Conservation (phyloP, 2,888 invertebrate genomes). For the Himalopsyche anomala region DNA sequence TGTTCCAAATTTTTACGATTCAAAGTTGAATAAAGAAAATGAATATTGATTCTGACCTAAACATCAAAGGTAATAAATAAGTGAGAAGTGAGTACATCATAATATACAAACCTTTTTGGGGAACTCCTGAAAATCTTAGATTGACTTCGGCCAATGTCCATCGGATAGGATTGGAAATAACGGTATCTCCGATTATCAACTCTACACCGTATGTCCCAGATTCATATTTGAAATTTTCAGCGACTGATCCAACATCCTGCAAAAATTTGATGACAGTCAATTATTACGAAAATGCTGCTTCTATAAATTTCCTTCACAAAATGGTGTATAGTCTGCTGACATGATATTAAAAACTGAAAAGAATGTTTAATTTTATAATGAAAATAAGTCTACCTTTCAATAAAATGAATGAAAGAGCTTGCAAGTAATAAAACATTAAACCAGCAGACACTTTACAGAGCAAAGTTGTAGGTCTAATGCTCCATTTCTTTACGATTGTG, state of each 20-base stretch:
- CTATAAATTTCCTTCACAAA: no score
- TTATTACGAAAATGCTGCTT: no score
- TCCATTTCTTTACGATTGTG: no score
- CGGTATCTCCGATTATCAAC: slow-evolving; percentile 93
- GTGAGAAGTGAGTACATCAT: not conserved
- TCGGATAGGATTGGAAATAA: slow-evolving; percentile 91
- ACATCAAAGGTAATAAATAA: not conserved
- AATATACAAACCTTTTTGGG: slow-evolving; percentile 51
- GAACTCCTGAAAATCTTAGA: slow-evolving; percentile 80
- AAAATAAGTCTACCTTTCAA: no score
- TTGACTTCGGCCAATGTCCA: slow-evolving; percentile 90
- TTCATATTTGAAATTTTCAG: slow-evolving; percentile 85
- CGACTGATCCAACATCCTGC: slow-evolving; percentile 87
- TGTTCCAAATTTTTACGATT: no score
- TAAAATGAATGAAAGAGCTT: no score
- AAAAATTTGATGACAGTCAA: slow-evolving; percentile 59
- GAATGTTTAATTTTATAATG: no score
- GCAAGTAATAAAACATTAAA: no score
- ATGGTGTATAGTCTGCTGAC: no score
- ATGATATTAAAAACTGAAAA: no score
- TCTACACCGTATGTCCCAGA: slow-evolving; percentile 90
- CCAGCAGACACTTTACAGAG: no score
- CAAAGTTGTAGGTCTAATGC: no score
- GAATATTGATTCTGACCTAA: not conserved
- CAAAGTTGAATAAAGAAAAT: not conserved